Evolutionary conservation across 2,888 invertebrate species (phyloP).

Genomic region (Aphodius sticticus): DNA sequence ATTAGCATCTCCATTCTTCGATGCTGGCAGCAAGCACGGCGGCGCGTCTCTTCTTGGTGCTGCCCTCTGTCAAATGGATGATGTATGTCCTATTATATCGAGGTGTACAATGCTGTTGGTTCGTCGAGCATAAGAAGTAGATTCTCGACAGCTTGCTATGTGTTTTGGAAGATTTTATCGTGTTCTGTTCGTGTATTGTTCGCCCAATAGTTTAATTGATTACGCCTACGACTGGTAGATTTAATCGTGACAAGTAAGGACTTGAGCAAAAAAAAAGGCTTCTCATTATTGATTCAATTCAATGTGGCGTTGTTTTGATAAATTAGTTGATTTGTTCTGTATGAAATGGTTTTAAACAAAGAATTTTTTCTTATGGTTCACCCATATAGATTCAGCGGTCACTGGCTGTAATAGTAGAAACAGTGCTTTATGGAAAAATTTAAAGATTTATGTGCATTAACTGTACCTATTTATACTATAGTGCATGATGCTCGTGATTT

Average conservation of each 20-base stretch:
- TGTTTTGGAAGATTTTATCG: background rate
- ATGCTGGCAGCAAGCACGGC: background rate
- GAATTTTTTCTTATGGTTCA: too few species aligned
- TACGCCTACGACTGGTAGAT: background rate
- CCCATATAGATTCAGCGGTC: too few species aligned
- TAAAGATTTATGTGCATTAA: too few species aligned
- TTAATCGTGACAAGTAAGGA: background rate
- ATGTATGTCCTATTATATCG: background rate
- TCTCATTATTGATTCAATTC: background rate
- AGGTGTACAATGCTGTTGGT: background rate
- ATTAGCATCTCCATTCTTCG: background rate
- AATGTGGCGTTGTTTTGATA: background rate
- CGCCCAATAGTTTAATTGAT: background rate
- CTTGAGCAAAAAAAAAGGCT: background rate
- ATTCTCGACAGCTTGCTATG: background rate
- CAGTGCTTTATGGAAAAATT: too few species aligned
- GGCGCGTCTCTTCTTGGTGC: background rate
- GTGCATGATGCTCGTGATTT: too few species aligned
- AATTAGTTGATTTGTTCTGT: slow-evolving; percentile 4
- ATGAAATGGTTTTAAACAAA: background rate
- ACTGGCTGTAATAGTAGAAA: too few species aligned
- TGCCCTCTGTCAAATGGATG: background rate
- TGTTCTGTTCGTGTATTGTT: background rate
- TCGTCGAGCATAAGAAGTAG: too few species aligned
- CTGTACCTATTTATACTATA: too few species aligned